phyloP scores from a whole-genome alignment of 2,113 vertebrate species.

The Oreochromis tanganicae region DNA sequence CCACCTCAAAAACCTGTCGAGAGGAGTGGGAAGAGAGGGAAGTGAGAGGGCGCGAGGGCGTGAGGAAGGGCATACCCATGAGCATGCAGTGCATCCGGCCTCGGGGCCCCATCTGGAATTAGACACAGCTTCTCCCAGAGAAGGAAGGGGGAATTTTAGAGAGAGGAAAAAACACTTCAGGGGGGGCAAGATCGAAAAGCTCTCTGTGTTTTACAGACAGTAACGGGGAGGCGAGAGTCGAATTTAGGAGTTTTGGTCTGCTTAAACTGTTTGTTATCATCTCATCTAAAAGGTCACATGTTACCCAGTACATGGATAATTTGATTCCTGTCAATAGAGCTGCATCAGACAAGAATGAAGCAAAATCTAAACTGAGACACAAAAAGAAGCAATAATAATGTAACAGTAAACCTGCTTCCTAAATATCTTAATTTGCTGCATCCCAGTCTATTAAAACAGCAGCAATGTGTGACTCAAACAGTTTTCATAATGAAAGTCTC shows the following conservation, averaged over 20 bases:
- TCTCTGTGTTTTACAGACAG: neutral
- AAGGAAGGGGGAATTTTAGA: conserved; percentile 14
- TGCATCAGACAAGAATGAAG: rapidly evolving
- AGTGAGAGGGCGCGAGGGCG: neutral
- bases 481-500: neutral
- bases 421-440: neutral
- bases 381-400: neutral
- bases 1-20: conserved; percentile 10
- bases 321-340: neutral
- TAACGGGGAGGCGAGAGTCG: neutral
- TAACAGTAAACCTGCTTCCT: neutral
- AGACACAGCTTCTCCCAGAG: conserved; percentile 40
- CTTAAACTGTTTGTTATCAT: neutral
- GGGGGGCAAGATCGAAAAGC: neutral
- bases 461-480: rapidly evolving
- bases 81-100: conserved; percentile 52
- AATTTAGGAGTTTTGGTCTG: neutral
- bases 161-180: neutral
- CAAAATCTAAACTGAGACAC: rapidly evolving
- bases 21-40: neutral
- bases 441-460: neutral
- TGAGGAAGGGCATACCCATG: conserved; percentile 51
- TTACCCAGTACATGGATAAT: neutral
- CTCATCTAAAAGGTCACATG: neutral
- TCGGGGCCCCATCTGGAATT: conserved; percentile 54